Evolutionary conservation across 2,113 vertebrate genomes (phyloP).

Genomic region (Cynoglossus semilaevis): DNA sequence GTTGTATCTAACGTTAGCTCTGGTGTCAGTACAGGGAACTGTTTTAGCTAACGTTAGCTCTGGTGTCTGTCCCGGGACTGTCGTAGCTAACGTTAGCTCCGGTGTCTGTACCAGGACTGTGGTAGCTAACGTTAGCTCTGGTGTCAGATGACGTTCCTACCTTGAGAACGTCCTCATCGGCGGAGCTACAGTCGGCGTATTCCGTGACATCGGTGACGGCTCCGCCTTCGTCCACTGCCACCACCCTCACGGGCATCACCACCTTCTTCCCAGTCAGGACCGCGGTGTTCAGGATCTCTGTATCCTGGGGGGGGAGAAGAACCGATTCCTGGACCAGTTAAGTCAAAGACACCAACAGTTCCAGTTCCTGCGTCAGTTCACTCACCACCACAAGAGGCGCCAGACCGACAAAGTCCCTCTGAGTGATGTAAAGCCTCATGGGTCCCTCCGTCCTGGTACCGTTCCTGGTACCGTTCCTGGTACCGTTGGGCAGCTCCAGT

Average conservation of each 20-base stretch:
- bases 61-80: too few relatives aligned
- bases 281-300: conserved; percentile 88
- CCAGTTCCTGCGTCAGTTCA: conserved; percentile 16
- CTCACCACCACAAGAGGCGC: conserved; percentile 92
- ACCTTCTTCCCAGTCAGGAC: conserved; percentile 89
- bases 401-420: conserved; percentile 84
- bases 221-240: conserved; percentile 85
- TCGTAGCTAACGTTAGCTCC: too few relatives aligned
- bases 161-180: conserved; percentile 87
- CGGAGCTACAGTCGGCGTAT: conserved; percentile 84
- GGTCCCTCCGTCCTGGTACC: conserved; percentile 78
- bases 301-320: conserved; percentile 78
- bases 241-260: conserved; percentile 82
- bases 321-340: too few relatives aligned
- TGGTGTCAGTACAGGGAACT: too few relatives aligned
- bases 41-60: too few relatives aligned
- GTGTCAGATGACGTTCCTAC: too few relatives aligned
- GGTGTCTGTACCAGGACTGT: too few relatives aligned
- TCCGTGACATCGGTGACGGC: conserved; percentile 85
- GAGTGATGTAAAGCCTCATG: conserved; percentile 87
- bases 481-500: conserved; percentile 81
- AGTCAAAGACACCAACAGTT: neutral
- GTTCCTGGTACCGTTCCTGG: conserved; percentile 48
- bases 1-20: too few relatives aligned
- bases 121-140: too few relatives aligned